A percentile compares a stretch with the other conserved stretches of the same genome.
Evolutionary conservation across 2,113 vertebrate species (phyloP).

Genomic region (Alligator sinensis): DNA sequence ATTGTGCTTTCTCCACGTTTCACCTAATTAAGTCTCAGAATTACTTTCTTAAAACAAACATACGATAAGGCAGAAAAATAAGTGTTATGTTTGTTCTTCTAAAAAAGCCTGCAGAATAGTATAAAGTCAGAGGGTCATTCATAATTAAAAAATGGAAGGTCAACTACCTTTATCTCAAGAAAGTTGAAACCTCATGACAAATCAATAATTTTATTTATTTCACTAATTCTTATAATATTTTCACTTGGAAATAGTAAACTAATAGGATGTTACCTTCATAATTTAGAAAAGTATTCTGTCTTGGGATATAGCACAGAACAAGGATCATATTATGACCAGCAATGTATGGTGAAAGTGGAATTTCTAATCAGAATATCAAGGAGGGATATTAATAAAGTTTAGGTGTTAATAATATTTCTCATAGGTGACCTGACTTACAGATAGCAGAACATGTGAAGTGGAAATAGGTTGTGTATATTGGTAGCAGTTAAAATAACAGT

Average conservation of each 20-base stretch:
- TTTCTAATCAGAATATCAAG: background rate
- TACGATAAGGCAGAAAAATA: background rate
- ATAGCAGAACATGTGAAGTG: no score
- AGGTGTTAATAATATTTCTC: no score
- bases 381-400: no score
- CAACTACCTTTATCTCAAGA: background rate
- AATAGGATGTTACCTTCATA: background rate
- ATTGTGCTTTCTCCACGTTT: background rate
- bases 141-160: background rate
- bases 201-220: background rate
- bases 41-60: background rate
- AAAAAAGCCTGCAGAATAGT: background rate
- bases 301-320: background rate
- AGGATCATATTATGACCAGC: background rate
- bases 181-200: background rate
- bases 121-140: background rate
- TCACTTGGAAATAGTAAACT: background rate
- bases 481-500: no score
- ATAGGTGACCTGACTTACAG: no score
- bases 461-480: no score
- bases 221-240: background rate
- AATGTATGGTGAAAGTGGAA: background rate
- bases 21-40: background rate
- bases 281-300: background rate
- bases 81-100: background rate